Evolutionary conservation across 2,113 vertebrate genomes (phyloP).

Genomic region (Pseudorasbora parva): DNA sequence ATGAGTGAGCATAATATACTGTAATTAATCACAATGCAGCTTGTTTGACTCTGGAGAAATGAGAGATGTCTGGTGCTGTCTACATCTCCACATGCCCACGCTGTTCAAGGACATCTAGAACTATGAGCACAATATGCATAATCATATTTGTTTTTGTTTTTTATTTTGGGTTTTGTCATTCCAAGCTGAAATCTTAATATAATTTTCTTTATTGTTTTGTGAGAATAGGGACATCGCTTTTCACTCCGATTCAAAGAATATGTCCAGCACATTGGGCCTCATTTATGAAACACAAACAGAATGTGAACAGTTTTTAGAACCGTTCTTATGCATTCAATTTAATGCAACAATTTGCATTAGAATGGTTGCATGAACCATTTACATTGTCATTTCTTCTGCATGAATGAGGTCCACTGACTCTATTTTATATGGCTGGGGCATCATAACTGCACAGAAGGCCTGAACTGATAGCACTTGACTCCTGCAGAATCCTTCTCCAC

Average conservation of each 20-base stretch:
- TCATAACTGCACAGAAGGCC: conserved; percentile 33
- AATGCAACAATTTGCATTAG: neutral
- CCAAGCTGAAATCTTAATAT: neutral
- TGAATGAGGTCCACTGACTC: neutral
- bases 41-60: conserved; percentile 51
- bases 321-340: neutral
- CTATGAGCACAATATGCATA: conserved; percentile 12
- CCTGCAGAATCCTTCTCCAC: conserved; percentile 45
- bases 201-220: neutral
- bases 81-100: conserved; percentile 45
- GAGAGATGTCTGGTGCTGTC: conserved; percentile 47
- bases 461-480: conserved; percentile 58
- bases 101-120: conserved; percentile 54
- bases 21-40: conserved; percentile 62
- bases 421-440: conserved; percentile 17
- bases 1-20: conserved; percentile 56
- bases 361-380: neutral
- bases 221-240: neutral
- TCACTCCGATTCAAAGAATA: neutral
- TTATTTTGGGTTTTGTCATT: neutral
- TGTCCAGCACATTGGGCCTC: neutral
- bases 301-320: neutral
- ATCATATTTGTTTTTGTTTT: neutral
- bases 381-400: neutral
- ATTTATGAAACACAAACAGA: neutral